Percentiles rank a stretch among this genome's conserved stretches.
Conservation (phyloP, 2,113 vertebrate genomes). For the Ceyx melanurus region DNA sequence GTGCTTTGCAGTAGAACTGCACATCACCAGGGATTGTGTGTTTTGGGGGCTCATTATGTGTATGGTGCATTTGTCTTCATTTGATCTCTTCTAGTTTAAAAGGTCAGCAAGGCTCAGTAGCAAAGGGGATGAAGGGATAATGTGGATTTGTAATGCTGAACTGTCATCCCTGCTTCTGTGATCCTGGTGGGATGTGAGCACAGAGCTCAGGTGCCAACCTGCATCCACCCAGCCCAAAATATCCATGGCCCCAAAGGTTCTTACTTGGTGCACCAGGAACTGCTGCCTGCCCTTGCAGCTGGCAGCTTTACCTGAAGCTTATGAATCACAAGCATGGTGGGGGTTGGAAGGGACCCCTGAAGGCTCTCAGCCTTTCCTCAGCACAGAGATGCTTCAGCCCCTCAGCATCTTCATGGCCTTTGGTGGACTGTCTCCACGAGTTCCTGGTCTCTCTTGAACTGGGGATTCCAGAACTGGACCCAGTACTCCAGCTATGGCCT, state of each 20-base stretch:
- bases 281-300: background rate
- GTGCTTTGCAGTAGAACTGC: background rate
- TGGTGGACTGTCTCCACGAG: too few species aligned
- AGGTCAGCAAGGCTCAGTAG: background rate
- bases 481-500: too few species aligned
- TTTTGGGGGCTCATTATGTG: background rate
- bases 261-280: background rate
- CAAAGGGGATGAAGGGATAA: background rate
- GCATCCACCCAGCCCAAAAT: background rate
- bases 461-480: too few species aligned
- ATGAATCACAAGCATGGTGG: background rate
- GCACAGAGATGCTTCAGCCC: too few species aligned
- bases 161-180: background rate
- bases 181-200: rapidly evolving
- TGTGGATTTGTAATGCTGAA: background rate
- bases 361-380: too few species aligned
- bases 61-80: background rate
- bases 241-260: rapidly evolving
- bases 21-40: background rate
- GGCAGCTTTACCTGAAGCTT: rapidly evolving
- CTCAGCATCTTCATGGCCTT: too few species aligned
- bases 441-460: too few species aligned
- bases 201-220: background rate
- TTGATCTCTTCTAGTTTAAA: background rate
- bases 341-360: too few species aligned